phyloP scores from a whole-genome alignment of 2,797 vertebrate species.

The Sarcophilus harrisii region DNA sequence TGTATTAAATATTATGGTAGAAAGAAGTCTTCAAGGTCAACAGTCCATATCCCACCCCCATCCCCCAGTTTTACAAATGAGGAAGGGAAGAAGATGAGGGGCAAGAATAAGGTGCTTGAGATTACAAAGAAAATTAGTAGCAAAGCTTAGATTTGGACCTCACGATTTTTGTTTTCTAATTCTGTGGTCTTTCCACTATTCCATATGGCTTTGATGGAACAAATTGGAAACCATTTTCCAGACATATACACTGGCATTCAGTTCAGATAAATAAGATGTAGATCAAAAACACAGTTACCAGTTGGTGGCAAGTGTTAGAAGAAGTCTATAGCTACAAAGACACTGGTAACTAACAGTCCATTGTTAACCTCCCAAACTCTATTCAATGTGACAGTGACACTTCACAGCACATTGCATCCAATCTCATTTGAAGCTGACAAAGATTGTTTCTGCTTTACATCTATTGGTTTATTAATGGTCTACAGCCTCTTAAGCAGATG shows the following conservation, averaged over 20 bases:
- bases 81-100: background rate
- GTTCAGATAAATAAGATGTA: conserved; percentile 24
- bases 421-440: conserved; percentile 88
- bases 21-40: background rate
- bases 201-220: background rate
- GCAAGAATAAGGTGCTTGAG: background rate
- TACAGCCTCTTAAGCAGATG: conserved; percentile 89
- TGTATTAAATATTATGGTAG: background rate
- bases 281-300: background rate
- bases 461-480: conserved; percentile 91
- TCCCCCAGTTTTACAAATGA: background rate
- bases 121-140: background rate
- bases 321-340: conserved; percentile 36
- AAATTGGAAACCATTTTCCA: conserved; percentile 42
- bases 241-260: background rate
- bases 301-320: background rate
- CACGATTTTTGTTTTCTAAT: background rate
- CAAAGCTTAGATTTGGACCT: background rate
- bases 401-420: conserved; percentile 88
- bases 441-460: conserved; percentile 88
- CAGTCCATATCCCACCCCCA: background rate
- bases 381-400: conserved; percentile 89
- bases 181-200: background rate
- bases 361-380: conserved; percentile 81
- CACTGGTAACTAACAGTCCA: background rate